Base-by-base conservation (phyloP, 2,113 vertebrate genomes). In the Phyllostomus hastatus region DNA sequence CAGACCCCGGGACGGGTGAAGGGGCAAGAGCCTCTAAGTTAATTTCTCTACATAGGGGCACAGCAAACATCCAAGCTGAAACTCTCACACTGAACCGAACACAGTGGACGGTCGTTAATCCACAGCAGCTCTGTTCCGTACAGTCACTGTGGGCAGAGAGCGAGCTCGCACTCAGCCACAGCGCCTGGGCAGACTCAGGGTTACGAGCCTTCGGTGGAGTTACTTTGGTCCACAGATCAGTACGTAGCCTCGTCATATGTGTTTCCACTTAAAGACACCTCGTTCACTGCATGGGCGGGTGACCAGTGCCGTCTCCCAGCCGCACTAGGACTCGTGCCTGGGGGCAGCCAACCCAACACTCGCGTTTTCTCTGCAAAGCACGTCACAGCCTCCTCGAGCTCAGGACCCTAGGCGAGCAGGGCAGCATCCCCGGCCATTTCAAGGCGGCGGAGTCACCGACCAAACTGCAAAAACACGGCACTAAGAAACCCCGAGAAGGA, bases 181-280 rank as follows among this genome's bases (percentile, higher is more conserved):
- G 12, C 19, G 41, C 38, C 33, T 22, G 26, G 52, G 7, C 20
- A 57, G 82, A 38, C 43, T 33, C 33, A 46, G 3, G 8, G 31
- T 26, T 75, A 70, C 22, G 31, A 57, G 85, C 24, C 24, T 93
- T 57, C 52, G n/a, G 5, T 46, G n/a, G 54, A 4, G 38, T 3
- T 28, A 79, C n/a, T 67, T 54, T 52, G 15, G 38, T 73, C 10
- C 66, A 54, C 1, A 82, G 11, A 28, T 31, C 14, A 86, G 46
- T 26, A 35, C 14, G 28, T 33, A 16, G 6, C 31, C 61, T 16
- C 4, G 28, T 5, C 14, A 6, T 76, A 11, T 50, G 31, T 28
- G 17, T 61, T 75, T 91, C 48, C 70, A 31, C 50, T 59, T 91
- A 96, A 81, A 81, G 78, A 73, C 43, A 76, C 20, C 28, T 43